Base-by-base conservation (phyloP, 2,888 invertebrate genomes). In the Drosophila rellima region DNA sequence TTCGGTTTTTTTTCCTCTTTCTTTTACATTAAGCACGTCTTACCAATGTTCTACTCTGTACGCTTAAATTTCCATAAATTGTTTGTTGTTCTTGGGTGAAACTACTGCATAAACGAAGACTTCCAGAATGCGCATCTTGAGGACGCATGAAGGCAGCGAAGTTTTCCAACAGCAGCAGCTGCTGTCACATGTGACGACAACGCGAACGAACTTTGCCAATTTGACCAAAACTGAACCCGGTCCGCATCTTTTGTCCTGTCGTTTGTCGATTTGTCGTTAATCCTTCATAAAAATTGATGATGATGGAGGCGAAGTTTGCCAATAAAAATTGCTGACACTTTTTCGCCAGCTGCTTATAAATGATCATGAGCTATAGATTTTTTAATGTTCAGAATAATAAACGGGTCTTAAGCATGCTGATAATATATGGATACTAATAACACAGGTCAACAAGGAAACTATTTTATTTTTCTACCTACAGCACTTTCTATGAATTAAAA, bases 201-300 rank as follows among this genome's bases (percentile, higher is more conserved):
- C 50, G 64, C 48, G 37, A 11, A 33, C 63, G 76, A 82, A 82
- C 78, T 87, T 82, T 87, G 62, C 76, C 77, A 78, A 78, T 78
- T 78, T 78, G 80, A 75, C 76, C 77, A 70, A 64, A 64, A 44
- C 37, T 18, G 17, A n/a, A 18, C 29, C 55, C n/a, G 47, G 42
- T 48, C 33, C 67, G 39, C 55, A 61, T 55, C 50, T 74, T 59
- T 50, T 64, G 62, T 73, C 81, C 13, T 59, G 59, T 17, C 57
- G 18, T 29, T 15, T 57, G 57, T 39, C 57, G 48, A 20, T 29
- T 48, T 65, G 60, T 71, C 87, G 89, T 83, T 83, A 84, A 84
- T 88, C 87, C 84, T 83, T 86, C 89, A 84, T 84, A 86, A 80
- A 75, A 88, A 84, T 88, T 84, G 87, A 84, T 88, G 84, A 86